Conservation (phyloP, 37 sponge, comb jelly and placozoan species). For the Petrosia ficiformis region DNA sequence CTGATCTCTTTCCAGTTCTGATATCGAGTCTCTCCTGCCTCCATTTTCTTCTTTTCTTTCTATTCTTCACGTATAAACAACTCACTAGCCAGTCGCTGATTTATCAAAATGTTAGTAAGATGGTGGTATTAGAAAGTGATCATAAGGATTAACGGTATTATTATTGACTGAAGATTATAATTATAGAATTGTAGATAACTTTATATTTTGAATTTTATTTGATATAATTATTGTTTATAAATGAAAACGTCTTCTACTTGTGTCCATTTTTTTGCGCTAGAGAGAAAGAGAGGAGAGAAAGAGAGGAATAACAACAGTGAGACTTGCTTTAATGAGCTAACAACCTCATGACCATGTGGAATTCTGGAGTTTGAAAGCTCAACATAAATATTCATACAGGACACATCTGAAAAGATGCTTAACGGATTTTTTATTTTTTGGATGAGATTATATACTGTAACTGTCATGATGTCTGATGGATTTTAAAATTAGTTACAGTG, state of each 20-base stretch:
- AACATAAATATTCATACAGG: too few species aligned
- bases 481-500: too few species aligned
- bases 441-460: too few species aligned
- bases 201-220: not conserved
- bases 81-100: conserved; percentile 14
- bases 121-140: not conserved
- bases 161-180: too few species aligned
- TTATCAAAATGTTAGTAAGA: not conserved
- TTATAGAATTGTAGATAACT: not conserved
- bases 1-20: conserved; percentile 86
- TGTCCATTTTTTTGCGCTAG: conserved; percentile 67
- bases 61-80: conserved; percentile 69
- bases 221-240: conserved; percentile 33
- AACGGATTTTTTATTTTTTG: too few species aligned
- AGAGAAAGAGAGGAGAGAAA: not conserved
- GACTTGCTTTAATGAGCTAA: too few species aligned
- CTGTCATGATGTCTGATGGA: too few species aligned
- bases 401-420: too few species aligned
- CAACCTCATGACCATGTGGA: too few species aligned
- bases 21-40: conserved; percentile 71
- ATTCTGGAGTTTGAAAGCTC: too few species aligned
- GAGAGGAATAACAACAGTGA: too few species aligned
- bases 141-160: too few species aligned
- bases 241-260: conserved; percentile 66
- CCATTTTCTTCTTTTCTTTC: conserved; percentile 58